phyloP scores from a whole-genome alignment of 2,113 vertebrate species.

The Symphodus melops region DNA sequence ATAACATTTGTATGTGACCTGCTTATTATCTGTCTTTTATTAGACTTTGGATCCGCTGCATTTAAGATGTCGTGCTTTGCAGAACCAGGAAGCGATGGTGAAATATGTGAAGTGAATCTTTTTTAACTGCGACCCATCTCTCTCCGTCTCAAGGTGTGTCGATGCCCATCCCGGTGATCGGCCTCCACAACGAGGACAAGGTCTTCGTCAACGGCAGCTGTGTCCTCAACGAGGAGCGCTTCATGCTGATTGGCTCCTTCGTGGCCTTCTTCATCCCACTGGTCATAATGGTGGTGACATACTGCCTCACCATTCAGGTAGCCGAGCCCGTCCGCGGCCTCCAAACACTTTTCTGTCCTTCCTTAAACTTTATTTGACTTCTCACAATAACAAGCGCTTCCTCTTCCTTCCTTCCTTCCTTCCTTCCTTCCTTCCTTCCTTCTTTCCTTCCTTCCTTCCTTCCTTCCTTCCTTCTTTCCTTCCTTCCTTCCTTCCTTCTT shows the following conservation, averaged over 20 bases:
- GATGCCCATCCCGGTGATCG: conserved; percentile 94
- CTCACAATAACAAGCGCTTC: neutral
- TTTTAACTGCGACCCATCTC: neutral
- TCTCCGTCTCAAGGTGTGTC: conserved; percentile 88
- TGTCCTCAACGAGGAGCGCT: conserved; percentile 93
- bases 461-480: neutral
- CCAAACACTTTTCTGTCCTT: neutral
- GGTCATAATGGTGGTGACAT: conserved; percentile 98
- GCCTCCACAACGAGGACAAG: conserved; percentile 91
- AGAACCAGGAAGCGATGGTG: neutral
- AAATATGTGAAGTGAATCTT: neutral
- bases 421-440: neutral
- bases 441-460: neutral
- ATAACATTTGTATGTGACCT: too few species aligned
- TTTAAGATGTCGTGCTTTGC: too few species aligned
- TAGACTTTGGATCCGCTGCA: too few species aligned
- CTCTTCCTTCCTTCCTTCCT: neutral
- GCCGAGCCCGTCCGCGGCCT: neutral
- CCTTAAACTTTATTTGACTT: neutral
- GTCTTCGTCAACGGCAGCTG: conserved; percentile 94
- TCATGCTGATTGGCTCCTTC: conserved; percentile 97
- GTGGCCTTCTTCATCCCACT: conserved; percentile 99
- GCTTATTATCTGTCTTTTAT: too few species aligned
- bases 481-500: too few species aligned
- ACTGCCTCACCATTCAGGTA: conserved; percentile 94